Evolutionary conservation across 2,797 vertebrate species (phyloP).

Genomic region (Mareca penelope): DNA sequence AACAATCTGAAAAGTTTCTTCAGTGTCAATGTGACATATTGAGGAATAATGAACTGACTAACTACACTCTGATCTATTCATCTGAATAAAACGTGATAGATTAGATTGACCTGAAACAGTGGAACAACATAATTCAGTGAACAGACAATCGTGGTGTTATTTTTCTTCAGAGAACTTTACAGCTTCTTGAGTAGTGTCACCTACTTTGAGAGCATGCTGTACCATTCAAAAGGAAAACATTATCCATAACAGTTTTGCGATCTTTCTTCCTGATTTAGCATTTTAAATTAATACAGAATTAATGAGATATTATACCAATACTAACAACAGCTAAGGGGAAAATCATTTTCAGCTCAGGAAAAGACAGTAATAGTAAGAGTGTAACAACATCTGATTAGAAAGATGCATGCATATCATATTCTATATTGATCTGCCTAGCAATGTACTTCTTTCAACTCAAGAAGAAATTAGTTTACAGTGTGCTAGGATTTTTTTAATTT

Average conservation of each 20-base stretch:
- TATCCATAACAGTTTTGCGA: neutral
- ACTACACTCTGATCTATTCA: neutral
- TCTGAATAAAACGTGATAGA: neutral
- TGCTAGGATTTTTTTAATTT: neutral
- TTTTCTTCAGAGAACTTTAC: neutral
- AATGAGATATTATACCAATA: neutral
- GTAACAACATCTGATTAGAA: neutral
- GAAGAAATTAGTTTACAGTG: neutral
- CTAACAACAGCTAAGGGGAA: neutral
- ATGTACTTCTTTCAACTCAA: neutral
- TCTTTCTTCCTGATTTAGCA: rapidly evolving
- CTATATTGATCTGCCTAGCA: neutral
- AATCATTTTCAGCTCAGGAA: neutral
- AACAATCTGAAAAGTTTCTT: neutral
- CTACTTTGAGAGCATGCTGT: neutral
- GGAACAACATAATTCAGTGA: neutral
- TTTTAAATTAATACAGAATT: neutral
- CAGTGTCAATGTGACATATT: neutral
- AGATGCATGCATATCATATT: neutral
- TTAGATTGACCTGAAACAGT: neutral
- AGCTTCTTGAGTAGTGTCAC: neutral
- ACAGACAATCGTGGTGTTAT: too few relatives aligned
- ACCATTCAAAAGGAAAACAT: neutral
- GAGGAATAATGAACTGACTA: neutral
- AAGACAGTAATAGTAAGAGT: neutral